These are phyloP conservation scores for Trichopria drosophilae DNA, from an alignment of 2,888 invertebrate species.

Conservation along the genomic window DNA sequence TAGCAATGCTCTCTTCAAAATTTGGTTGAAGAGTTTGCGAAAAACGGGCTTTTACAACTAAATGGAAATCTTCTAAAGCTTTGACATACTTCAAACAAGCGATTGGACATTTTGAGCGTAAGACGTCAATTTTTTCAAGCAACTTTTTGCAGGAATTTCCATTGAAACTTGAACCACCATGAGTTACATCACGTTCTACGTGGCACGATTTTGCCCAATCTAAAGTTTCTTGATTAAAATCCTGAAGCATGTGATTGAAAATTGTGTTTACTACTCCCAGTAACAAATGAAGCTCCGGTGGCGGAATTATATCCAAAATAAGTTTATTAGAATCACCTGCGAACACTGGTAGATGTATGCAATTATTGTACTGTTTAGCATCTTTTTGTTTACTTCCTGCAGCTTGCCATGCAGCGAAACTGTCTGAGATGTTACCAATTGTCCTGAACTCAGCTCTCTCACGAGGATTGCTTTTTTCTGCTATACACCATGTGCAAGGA, in stretches of 20 bases:
- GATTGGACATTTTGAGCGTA: conserved; percentile 5
- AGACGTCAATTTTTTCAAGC: conserved; percentile 4
- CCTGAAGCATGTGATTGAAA: conserved; percentile 10
- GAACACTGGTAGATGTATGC: conserved; percentile 8
- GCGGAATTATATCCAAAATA: conserved; percentile 15
- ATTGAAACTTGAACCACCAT: conserved; percentile 6
- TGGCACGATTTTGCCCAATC: conserved; percentile 6
- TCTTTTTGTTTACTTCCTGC: conserved; percentile 5
- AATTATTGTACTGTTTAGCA: conserved; percentile 5
- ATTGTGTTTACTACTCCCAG: conserved; percentile 14
- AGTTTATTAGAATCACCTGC: background rate
- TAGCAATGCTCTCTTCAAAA: background rate
- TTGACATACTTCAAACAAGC: no score
- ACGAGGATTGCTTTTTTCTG: conserved; percentile 9
- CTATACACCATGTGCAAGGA: conserved; percentile 20
- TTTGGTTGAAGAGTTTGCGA: conserved; percentile 8
- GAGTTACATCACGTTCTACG: conserved; percentile 8
- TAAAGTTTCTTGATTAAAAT: conserved; percentile 9
- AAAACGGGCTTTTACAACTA: conserved; percentile 7
- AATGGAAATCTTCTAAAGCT: no score
- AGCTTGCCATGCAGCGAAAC: conserved; percentile 5
- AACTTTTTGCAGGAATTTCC: no score
- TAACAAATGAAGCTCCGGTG: conserved; percentile 9
- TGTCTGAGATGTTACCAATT: conserved; percentile 16
- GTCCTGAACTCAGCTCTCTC: conserved; percentile 8